phyloP scores from a whole-genome alignment of 2,888 invertebrate species.

The Oscheius sp. region DNA sequence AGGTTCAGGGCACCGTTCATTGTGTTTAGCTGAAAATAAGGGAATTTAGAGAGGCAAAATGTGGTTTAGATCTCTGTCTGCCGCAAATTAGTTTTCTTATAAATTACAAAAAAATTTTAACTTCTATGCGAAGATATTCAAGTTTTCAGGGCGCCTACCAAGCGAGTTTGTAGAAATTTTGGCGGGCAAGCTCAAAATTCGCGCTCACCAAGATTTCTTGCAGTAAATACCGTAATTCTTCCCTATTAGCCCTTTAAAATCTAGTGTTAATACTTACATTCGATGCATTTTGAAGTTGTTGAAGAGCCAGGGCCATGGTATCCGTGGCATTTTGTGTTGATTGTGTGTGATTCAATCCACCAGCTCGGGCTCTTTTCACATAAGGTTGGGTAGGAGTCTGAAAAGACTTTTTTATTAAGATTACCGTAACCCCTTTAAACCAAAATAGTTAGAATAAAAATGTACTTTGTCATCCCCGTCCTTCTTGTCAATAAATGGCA shows the following conservation, averaged over 20 bases:
- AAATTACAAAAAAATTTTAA: too few relatives aligned
- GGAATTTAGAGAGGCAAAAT: too few relatives aligned
- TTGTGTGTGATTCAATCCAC: slow-evolving; percentile 24
- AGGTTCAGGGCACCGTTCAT: slow-evolving; percentile 1
- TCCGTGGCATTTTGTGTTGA: background rate
- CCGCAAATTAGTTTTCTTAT: background rate
- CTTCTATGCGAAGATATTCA: too few relatives aligned
- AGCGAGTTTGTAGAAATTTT: too few relatives aligned
- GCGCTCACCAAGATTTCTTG: too few relatives aligned
- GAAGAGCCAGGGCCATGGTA: slow-evolving; percentile 47
- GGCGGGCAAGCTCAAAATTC: too few relatives aligned
- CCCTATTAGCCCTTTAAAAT: too few relatives aligned
- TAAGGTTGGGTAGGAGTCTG: slow-evolving; percentile 70
- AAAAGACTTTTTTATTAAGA: slow-evolving; percentile 16
- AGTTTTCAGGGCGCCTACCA: too few relatives aligned
- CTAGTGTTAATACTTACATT: slow-evolving; percentile 30
- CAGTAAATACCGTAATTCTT: too few relatives aligned
- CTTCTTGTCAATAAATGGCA: slow-evolving; percentile 20
- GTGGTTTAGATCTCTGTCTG: too few relatives aligned
- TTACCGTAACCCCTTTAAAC: background rate
- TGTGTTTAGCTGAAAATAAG: slow-evolving; percentile 1
- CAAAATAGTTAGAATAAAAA: background rate
- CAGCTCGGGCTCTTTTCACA: slow-evolving; percentile 64
- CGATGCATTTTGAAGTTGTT: slow-evolving; percentile 45
- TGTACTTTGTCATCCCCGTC: slow-evolving; percentile 29